Evolutionary conservation across 2,888 invertebrate species (phyloP).

Genomic region (Ligdia adustata): DNA sequence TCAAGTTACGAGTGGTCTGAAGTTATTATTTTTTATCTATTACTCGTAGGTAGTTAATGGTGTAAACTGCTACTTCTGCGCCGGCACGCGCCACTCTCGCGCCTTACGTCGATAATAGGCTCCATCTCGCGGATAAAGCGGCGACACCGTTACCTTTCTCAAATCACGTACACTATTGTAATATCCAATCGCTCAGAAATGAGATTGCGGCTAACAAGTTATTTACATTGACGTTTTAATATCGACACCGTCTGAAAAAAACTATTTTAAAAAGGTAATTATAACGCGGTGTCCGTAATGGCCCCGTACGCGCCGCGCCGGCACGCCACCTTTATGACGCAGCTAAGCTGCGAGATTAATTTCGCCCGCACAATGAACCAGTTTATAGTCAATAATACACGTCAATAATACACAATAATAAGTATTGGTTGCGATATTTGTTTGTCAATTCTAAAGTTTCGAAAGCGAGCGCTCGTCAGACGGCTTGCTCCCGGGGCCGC

Average conservation of each 20-base stretch:
- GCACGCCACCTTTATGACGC: constrained; percentile 75
- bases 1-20: constrained; percentile 28
- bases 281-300: constrained; percentile 78
- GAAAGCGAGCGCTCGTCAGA: constrained; percentile 56
- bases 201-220: constrained; percentile 85
- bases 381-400: constrained; percentile 74
- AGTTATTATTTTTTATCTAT: constrained; percentile 46
- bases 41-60: constrained; percentile 55
- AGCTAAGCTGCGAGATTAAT: constrained; percentile 82
- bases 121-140: constrained; percentile 81
- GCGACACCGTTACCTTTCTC: constrained; percentile 83
- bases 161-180: constrained; percentile 84
- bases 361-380: constrained; percentile 78
- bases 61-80: constrained; percentile 50
- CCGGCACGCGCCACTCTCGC: constrained; percentile 62
- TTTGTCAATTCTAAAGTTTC: constrained; percentile 73
- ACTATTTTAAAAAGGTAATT: constrained; percentile 84
- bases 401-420: too few relatives aligned
- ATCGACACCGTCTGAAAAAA: constrained; percentile 76
- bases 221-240: constrained; percentile 85
- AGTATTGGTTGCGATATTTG: constrained; percentile 75
- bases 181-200: constrained; percentile 83
- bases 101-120: constrained; percentile 61
- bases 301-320: constrained; percentile 75
- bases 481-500: constrained; percentile 55